Evolutionary conservation across 2,888 invertebrate species (phyloP).

Genomic region (Heliconius charithonia): DNA sequence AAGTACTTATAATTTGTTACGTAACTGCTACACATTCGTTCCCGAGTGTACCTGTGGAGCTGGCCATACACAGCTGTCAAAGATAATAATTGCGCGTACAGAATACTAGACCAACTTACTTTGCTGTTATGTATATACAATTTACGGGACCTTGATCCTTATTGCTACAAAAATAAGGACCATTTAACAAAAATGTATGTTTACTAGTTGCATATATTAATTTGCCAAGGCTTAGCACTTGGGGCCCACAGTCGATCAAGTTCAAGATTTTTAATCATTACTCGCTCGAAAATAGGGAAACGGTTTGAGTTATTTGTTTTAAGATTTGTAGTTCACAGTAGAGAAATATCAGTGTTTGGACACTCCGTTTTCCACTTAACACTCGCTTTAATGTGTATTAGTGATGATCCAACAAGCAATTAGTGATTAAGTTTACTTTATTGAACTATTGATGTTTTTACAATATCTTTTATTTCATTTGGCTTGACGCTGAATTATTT

Average conservation of each 20-base stretch:
- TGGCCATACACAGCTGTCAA: conserved; percentile 73
- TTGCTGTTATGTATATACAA: conserved; percentile 54
- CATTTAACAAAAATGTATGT: conserved; percentile 41
- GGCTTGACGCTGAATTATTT: conserved; percentile 1
- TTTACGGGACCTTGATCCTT: conserved; percentile 52
- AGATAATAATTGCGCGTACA: conserved; percentile 79
- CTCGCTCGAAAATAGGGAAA: conserved; percentile 70
- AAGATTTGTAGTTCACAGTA: conserved; percentile 54
- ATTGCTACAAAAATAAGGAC: conserved; percentile 44
- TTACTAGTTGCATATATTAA: conserved; percentile 36
- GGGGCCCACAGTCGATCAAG: conserved; percentile 75
- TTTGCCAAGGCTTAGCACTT: conserved; percentile 53
- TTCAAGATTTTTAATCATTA: conserved; percentile 73
- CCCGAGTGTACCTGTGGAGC: conserved; percentile 64
- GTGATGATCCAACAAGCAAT: not conserved
- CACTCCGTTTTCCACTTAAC: not conserved
- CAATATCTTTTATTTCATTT: conserved; percentile 8
- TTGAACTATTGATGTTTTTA: conserved; percentile 47
- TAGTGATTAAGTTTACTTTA: not conserved
- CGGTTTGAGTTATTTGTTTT: conserved; percentile 62
- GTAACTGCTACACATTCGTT: conserved; percentile 56
- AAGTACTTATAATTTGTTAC: conserved; percentile 31
- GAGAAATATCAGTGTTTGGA: not conserved
- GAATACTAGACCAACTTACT: conserved; percentile 66
- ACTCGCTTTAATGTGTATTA: not conserved